Evolutionary conservation across 1,140 invertebrate genomes (phyloP).

Genomic region (Pachyrhynchus sulphureomaculatus): DNA sequence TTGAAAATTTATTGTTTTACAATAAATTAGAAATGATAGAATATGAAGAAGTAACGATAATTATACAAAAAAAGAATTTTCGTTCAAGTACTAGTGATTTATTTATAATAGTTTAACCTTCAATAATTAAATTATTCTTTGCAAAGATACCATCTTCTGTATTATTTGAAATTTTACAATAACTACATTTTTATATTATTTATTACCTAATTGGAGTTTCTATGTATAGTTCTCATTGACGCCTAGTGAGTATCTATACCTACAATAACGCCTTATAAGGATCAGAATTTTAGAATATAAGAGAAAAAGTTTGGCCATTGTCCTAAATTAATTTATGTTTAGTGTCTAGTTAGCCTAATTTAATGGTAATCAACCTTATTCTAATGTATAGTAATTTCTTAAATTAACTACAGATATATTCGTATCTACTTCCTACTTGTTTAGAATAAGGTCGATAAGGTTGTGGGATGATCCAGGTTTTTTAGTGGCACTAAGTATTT

Average conservation of each 20-base stretch:
- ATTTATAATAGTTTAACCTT: no score
- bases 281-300: conserved; percentile 15
- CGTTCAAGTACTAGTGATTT: conserved; percentile 3
- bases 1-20: conserved; percentile 30
- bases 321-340: no score
- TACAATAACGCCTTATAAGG: not conserved
- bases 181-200: conserved; percentile 14
- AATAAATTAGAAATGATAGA: conserved; percentile 24
- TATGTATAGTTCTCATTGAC: conserved; percentile 3
- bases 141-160: not conserved
- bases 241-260: not conserved
- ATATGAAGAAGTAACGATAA: conserved; percentile 26
- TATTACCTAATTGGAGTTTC: conserved; percentile 11
- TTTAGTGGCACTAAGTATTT: no score
- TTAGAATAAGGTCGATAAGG: no score
- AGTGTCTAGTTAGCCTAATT: no score
- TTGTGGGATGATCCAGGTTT: no score
- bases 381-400: no score
- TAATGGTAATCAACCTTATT: no score
- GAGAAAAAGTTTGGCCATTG: conserved; percentile 11
- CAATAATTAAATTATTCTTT: not conserved
- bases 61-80: conserved; percentile 22
- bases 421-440: no score
- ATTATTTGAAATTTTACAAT: conserved; percentile 17
- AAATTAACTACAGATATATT: no score